These are phyloP conservation scores for Drosophila fungiperda DNA, from an alignment of 2,888 invertebrate genomes.

Conservation along the genomic window DNA sequence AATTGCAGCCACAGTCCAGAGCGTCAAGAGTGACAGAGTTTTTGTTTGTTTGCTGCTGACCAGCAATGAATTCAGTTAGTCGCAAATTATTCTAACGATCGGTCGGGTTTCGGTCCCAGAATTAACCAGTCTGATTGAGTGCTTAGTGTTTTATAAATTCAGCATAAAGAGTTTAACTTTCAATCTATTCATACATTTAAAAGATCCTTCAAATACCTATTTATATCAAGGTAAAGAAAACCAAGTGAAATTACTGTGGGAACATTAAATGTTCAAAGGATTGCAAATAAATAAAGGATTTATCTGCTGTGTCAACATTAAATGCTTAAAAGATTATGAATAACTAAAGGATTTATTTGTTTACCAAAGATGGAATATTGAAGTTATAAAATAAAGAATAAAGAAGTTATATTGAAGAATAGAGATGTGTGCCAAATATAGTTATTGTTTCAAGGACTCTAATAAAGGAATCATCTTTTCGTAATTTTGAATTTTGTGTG, in stretches of 20 bases:
- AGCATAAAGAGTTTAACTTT: constrained; percentile 8
- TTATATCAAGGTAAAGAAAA: constrained; percentile 14
- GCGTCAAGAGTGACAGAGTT: constrained; percentile 31
- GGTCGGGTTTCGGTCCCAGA: constrained; percentile 71
- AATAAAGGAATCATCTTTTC: background rate
- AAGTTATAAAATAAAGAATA: background rate
- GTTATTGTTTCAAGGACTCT: background rate
- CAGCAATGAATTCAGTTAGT: constrained; percentile 75
- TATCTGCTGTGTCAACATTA: background rate
- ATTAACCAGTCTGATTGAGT: constrained; percentile 40
- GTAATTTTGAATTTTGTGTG: background rate
- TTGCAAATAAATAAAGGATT: background rate
- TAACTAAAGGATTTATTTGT: background rate
- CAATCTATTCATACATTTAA: constrained; percentile 14
- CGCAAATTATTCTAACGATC: constrained; percentile 83
- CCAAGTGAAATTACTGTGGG: background rate
- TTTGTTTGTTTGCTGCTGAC: constrained; percentile 44
- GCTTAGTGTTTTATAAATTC: constrained; percentile 26
- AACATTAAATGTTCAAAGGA: background rate
- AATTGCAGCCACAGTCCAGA: constrained; percentile 54
- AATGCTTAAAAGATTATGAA: background rate
- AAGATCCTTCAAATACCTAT: constrained; percentile 30
- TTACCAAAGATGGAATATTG: background rate
- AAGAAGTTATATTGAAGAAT: too few relatives aligned
- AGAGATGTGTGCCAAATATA: background rate